Evolutionary conservation across 2,797 vertebrate species (phyloP), one percentile per base, ranked within the genome.

Genomic region (Hippocampus kuda): DNA sequence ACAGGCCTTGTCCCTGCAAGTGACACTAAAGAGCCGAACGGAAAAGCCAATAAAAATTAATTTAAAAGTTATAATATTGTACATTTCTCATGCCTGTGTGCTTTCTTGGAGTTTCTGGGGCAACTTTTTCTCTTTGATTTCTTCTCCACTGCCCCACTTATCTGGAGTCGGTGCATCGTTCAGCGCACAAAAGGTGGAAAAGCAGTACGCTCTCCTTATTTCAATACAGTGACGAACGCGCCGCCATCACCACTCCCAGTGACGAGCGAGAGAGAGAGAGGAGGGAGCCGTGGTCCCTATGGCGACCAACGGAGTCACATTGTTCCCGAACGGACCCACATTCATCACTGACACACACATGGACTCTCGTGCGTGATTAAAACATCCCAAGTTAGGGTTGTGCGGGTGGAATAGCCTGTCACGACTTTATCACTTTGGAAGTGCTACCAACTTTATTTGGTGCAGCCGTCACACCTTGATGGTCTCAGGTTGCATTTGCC

Each of bases 321-420:
- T 93, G 91, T 92, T 91, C 89, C 89, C 84, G 80, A 85, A 88
- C 89, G 83, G 75, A 84, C 88, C 89, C 89, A 88, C 90, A 90
- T 90, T 89, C 87, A 89, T 84, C 87, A 88, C 85, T 87, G 86
- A 92, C 88, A 86, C 64, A 79, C 72, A 81, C 66, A 83, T 83
- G 86, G 82, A 74, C 71, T 80, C 75, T 83, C 80, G 79, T 72
- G 73, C 62, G 79, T 77, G 75, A 30, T 48, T 48, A 44, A 59
- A 60, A 60, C 49, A 54, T 61, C 41, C 26, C 30, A 54, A 54
- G 27, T 64, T 63, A n/a, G 34, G 30, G 56, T 54, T 41, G 22
- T 41, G 12, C 10, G n/a, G 24, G 38, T 61, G 15, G 56, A 30
- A 22, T 44, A 27, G 27, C n/a, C n/a, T 8, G 13, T 44, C 4